Percentiles rank a stretch among this genome's conserved stretches.
phyloP scores from a whole-genome alignment of 2,797 vertebrate genomes.

The Lepidocolaptes lacrymiger region DNA sequence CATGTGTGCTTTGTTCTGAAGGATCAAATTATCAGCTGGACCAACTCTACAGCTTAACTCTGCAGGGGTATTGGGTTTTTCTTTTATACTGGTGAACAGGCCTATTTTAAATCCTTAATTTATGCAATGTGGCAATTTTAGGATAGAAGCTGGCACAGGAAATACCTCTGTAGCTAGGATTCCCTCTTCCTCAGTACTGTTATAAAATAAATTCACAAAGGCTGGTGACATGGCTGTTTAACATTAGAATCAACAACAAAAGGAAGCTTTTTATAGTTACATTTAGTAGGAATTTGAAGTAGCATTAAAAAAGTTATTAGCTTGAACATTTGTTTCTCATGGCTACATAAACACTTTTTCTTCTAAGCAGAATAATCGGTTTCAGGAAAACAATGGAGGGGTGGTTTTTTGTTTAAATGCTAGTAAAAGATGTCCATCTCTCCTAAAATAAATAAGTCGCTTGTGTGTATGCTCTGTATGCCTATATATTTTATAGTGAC shows the following conservation, averaged over 20 bases:
- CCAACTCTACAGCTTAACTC: not conserved
- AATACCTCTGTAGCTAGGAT: constrained; percentile 14
- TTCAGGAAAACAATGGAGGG: not conserved
- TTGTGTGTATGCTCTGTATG: not conserved
- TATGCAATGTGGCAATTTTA: not conserved
- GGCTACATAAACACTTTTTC: not conserved
- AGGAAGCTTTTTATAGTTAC: constrained; percentile 2
- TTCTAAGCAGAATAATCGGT: not conserved
- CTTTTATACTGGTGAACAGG: not conserved
- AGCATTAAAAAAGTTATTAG: constrained; percentile 23
- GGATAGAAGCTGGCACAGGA: not conserved
- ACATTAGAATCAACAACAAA: not conserved
- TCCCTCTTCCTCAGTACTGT: not conserved
- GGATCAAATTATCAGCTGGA: not conserved
- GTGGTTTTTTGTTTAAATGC: not conserved
- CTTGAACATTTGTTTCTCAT: constrained; percentile 1
- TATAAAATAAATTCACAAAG: constrained; percentile 1
- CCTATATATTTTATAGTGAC: not conserved
- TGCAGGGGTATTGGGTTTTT: not conserved
- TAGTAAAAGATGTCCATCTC: not conserved
- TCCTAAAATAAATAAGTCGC: not conserved
- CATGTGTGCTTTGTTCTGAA: not conserved
- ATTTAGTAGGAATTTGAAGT: constrained; percentile 10
- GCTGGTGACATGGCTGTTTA: not conserved
- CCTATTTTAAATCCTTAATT: constrained; percentile 9